Evolutionary conservation across 2,797 vertebrate species (phyloP), one percentile per base, ranked within the genome.

Genomic region (Salmo trutta): DNA sequence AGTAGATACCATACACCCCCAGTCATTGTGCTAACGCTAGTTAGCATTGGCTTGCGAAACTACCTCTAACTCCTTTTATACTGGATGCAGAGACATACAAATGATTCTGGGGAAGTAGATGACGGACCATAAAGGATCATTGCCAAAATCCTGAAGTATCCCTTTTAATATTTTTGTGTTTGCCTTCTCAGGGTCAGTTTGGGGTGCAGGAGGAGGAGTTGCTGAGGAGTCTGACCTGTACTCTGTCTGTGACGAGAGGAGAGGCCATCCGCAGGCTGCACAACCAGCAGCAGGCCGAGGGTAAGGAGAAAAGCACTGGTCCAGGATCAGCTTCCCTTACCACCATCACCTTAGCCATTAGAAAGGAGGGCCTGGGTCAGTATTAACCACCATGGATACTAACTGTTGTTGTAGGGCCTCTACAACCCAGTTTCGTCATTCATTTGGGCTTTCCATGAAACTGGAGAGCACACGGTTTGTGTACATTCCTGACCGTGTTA

Each of bases 281-380:
- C 88, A 94, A 86, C 77, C 92, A 93, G 79, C 94, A 94, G 83
- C 94, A 95, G 73, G 94, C 94, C 12, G 94, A 95, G 81, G 94
- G 94, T 94, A 79, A 78, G 86, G 41, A 77, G 53, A 59, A 29
- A 51, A 15, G 19, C 74, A 71, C 75, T 53, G 56, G 52, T 8
- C 17, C 68, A 41, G 33, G 19, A 68, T 51, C 16, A 3, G 1
- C 16, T 15, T 27, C 14, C 27, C 3, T 31, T 15, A 5, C 2
- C 51, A 27, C 62, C 19, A 64, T 3, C 24, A 7, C 12, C 21
- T 64, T 27, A 21, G 62, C 24, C n/a, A 21, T 64, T 21, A 64
- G 54, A 56, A n/a, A 12, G 24, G 62, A 24, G 10, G 62, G n/a
- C 53, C 53, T 56, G 53, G 19, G 5, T 56, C 53, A 2, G 19